Evolutionary conservation across 1,140 invertebrate genomes (phyloP).

Genomic region (fruit fly (Drosophila melanogaster)): DNA sequence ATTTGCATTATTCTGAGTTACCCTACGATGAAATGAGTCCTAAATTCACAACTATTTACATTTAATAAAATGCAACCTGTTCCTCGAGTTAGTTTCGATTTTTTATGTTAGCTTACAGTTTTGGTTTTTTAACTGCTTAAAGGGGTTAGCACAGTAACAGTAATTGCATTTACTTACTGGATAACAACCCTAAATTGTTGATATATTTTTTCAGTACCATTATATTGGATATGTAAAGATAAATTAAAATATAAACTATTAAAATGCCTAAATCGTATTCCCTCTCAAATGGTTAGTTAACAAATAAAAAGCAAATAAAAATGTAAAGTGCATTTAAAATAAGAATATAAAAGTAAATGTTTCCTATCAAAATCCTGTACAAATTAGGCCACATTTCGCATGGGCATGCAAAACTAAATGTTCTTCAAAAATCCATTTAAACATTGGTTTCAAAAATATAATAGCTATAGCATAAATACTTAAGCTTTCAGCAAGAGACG

Average conservation of each 20-base stretch:
- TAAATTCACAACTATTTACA: constrained; percentile 9
- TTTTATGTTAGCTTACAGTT: constrained; percentile 63
- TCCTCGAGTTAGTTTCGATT: constrained; percentile 52
- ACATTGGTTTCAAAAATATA: constrained; percentile 43
- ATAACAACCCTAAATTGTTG: constrained; percentile 88
- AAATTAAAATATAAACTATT: constrained; percentile 67
- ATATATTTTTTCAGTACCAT: constrained; percentile 20
- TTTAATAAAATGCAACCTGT: constrained; percentile 23
- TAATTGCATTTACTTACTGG: constrained; percentile 89
- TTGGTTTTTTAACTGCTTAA: constrained; percentile 21
- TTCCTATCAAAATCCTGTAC: constrained; percentile 25
- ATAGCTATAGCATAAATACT: constrained; percentile 26
- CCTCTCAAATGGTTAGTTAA: constrained; percentile 18
- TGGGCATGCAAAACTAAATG: constrained; percentile 56
- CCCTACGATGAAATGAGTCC: constrained; percentile 40
- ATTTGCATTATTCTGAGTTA: constrained; percentile 28
- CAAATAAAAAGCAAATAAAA: constrained; percentile 32
- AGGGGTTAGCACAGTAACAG: constrained; percentile 71
- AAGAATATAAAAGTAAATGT: constrained; percentile 35
- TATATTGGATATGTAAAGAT: constrained; percentile 71
- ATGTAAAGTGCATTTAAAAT: constrained; percentile 69
- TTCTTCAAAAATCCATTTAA: constrained; percentile 40
- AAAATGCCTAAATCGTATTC: constrained; percentile 41
- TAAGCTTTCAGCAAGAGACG: constrained; percentile 56
- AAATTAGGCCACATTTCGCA: constrained; percentile 25